Evolutionary conservation across 2,113 vertebrate species (phyloP).

Genomic region (Gracilinanus agilis): DNA sequence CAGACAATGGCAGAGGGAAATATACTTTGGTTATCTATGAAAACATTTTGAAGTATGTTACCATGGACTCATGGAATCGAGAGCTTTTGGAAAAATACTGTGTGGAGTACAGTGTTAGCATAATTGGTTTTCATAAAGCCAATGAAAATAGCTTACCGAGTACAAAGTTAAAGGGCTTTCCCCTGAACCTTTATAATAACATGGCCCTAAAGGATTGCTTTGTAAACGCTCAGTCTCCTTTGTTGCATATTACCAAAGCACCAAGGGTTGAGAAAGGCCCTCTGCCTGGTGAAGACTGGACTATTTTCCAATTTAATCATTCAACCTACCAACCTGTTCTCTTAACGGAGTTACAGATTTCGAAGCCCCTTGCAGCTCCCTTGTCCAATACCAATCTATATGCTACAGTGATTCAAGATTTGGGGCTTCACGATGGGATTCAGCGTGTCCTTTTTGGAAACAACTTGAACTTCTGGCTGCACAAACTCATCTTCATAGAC

Average conservation of each 20-base stretch:
- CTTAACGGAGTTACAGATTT: slow-evolving; percentile 86
- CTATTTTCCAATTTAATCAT: slow-evolving; percentile 95
- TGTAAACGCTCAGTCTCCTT: slow-evolving; percentile 92
- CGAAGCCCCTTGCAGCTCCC: slow-evolving; percentile 79
- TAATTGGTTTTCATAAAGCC: slow-evolving; percentile 97
- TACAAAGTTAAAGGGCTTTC: slow-evolving; percentile 91
- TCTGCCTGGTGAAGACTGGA: slow-evolving; percentile 96
- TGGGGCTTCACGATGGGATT: slow-evolving; percentile 96
- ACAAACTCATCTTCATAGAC: slow-evolving; percentile 95
- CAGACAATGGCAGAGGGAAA: slow-evolving; percentile 92
- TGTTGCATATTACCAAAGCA: slow-evolving; percentile 93
- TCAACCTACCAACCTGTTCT: slow-evolving; percentile 96
- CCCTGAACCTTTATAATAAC: slow-evolving; percentile 92
- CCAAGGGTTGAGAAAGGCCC: slow-evolving; percentile 89
- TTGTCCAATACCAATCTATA: slow-evolving; percentile 84
- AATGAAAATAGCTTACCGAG: slow-evolving; percentile 93
- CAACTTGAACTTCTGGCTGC: slow-evolving; percentile 96
- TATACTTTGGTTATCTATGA: slow-evolving; percentile 95
- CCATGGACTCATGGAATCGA: slow-evolving; percentile 96
- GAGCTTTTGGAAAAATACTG: slow-evolving; percentile 98
- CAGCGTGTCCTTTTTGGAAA: slow-evolving; percentile 96
- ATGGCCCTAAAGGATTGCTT: slow-evolving; percentile 92
- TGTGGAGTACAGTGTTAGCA: slow-evolving; percentile 95
- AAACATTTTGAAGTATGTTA: slow-evolving; percentile 95
- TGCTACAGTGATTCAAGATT: slow-evolving; percentile 93